Evolutionary conservation across 1,140 invertebrate species (phyloP), one percentile per base, ranked within the genome.

Genomic region (Magallana ariakensis): DNA sequence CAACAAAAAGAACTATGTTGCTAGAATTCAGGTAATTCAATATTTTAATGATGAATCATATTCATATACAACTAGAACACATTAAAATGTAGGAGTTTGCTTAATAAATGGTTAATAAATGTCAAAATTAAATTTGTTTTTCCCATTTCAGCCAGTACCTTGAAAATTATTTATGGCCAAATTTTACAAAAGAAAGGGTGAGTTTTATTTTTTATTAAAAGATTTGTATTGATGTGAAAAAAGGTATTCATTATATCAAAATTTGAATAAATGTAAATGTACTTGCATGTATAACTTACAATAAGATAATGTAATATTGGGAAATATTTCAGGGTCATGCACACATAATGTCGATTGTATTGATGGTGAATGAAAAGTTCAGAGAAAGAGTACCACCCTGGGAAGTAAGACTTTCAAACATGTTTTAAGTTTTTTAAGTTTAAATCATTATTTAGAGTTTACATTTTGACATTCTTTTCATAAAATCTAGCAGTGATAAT

Each of bases 301-400:
- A 46, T 46, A n/a, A n/a, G n/a, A n/a, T n/a, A 46, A 46, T 46
- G 5, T 46, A 1, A 46, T 46, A 46, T 46, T 46, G 0, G 1
- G 33, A 46, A n/a, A 46, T 46, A 46, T 46, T 93, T 91, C 81
- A 91, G n/a, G 91, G 86, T 10, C 86, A 91, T 89, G 96, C 96
- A 3, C 98, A 99, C 94, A 96, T 99, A 88, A 96, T 99, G 96
- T 99, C 98, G 0, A 98, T 99, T 89, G 97, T 99, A 56, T 96
- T 98, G 0, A 99, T 99, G 97, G 96, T 99, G 13, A 99, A 99
- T 96, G 99, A 99, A 93, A 99, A 99, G 94, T 99, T 99, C 93
- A 95, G 98, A 16, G 99, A 99, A 95, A 95, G 98, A 90, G 98
- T 99, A 15, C 97, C 97, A 88, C 98, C 98, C n/a, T 99, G 99